Base-by-base conservation (phyloP, 2,888 invertebrate species). In the Malthinus seriepunctatus region DNA sequence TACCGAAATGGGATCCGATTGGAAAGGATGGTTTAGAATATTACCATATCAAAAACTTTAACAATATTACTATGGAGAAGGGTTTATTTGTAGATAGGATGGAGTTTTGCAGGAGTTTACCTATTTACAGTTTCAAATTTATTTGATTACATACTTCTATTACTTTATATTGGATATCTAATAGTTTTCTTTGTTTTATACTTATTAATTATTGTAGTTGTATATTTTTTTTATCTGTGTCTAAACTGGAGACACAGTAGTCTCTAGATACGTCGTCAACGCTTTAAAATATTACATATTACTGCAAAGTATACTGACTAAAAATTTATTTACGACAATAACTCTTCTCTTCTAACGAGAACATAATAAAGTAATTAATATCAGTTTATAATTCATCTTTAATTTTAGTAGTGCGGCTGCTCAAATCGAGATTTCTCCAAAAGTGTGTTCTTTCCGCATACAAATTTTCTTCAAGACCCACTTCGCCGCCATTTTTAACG, bases 341-440 rank as follows among this genome's bases (percentile, higher is more conserved):
- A n/a, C n/a, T n/a, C n/a, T n/a, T n/a, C n/a, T n/a, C n/a, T n/a
- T n/a, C n/a, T n/a, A n/a, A n/a, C n/a, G n/a, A n/a, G n/a, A n/a
- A n/a, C n/a, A n/a, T n/a, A n/a, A n/a, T n/a, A n/a, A n/a, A n/a
- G n/a, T n/a, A n/a, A 23, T 23, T 23, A 23, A 23, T n/a, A 8
- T 8, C 14, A 39, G n/a, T 44, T 42, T 14, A 51, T 12, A 51
- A 42, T 71, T 85, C 85, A 56, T 84, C 83, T 57, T 10, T 49
- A 9, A 35, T 23, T 45, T 52, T 44, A 10, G 3, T n/a, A 34
- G 33, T 44, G 60, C 76, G 82, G 66, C 72, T 81, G 81, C 79
- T 82, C 3, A 81, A 64, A 0, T 83, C 81, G 10, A 89, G 69
- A 6, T 77, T 74, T 11, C 80, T 78, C 91, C 90, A 91, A 63